phyloP scores from a whole-genome alignment of 1,140 invertebrate genomes.

The Pseudachorutes palmiensis region DNA sequence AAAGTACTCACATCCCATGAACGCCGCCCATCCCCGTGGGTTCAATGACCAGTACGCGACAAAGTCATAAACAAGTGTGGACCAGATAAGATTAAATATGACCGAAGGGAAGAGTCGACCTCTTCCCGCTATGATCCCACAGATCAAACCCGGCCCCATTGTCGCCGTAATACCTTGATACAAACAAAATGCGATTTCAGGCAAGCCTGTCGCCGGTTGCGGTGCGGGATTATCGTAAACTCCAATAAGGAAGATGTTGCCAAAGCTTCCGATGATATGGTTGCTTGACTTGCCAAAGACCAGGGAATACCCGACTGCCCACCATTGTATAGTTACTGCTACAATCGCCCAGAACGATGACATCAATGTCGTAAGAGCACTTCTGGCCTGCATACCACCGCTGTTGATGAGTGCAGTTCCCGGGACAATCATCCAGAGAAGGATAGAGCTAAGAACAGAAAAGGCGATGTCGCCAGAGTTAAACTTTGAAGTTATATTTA shows the following conservation, averaged over 20 bases:
- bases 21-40: background rate
- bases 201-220: background rate
- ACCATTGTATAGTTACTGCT: slow-evolving; percentile 1
- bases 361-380: background rate
- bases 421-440: slow-evolving; percentile 11
- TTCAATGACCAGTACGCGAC: slow-evolving; percentile 8
- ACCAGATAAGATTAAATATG: slow-evolving; percentile 16
- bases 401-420: background rate
- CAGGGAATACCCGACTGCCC: slow-evolving; percentile 5
- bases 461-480: slow-evolving; percentile 1
- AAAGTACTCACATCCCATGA: background rate
- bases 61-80: slow-evolving; percentile 16
- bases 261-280: slow-evolving; percentile 1
- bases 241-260: background rate
- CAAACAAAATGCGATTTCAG: slow-evolving; percentile 16
- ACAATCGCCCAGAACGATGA: background rate
- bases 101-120: slow-evolving; percentile 6
- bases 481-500: background rate
- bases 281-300: background rate
- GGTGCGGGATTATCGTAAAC: background rate
- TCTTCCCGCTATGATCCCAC: slow-evolving; percentile 4
- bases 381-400: background rate
- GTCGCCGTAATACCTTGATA: slow-evolving; percentile 15
- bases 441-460: background rate
- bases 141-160: background rate